Evolutionary conservation across 2,113 vertebrate genomes (phyloP), one percentile per base, ranked within the genome.

Genomic region (Globicephala melas): DNA sequence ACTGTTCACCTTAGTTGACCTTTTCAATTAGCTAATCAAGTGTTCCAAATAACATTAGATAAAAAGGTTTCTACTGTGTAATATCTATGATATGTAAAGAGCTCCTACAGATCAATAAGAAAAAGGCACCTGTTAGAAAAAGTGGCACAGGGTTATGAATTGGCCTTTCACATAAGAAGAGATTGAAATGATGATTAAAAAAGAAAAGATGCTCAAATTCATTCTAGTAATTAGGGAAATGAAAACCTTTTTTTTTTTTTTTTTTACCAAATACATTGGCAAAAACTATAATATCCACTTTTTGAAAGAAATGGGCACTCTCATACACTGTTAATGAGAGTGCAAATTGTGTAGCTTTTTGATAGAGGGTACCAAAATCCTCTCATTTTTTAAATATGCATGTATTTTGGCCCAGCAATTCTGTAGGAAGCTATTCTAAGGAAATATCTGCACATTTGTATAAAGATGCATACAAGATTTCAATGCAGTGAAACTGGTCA

Each of bases 21-120:
- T 81, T 95, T 96, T 89, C 7, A 67, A 26, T 90, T 33, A 76
- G 71, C 14, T 86, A 93, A 53, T 55, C 4, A 82, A 33, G 67
- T 55, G 41, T 87, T 97, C 47, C 68, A 95, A 93, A 90, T 93
- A 85, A 65, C 41, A 82, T 83, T 91, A 71, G 70, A 62, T 90
- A 80, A 85, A 68, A 76, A 33, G n/a, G 20, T 36, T 88, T 96
- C 67, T 87, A 26, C 8, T 87, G 0, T 86, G 31, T 94, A 89
- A 58, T 93, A 41, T 68, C 25, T 44, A 26, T 71, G 5, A 38
- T 86, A 84, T 88, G 28, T 82, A 83, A 63, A 90, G 55, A 94
- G 38, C 33, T 33, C 20, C 33, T 94, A 36, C 7, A 73, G 58
- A 65, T 74, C 67, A 86, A 17, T 87, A 73, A 74, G 14, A 67